Conservation (phyloP, 2,888 invertebrate species). For the Dynastes maya region DNA sequence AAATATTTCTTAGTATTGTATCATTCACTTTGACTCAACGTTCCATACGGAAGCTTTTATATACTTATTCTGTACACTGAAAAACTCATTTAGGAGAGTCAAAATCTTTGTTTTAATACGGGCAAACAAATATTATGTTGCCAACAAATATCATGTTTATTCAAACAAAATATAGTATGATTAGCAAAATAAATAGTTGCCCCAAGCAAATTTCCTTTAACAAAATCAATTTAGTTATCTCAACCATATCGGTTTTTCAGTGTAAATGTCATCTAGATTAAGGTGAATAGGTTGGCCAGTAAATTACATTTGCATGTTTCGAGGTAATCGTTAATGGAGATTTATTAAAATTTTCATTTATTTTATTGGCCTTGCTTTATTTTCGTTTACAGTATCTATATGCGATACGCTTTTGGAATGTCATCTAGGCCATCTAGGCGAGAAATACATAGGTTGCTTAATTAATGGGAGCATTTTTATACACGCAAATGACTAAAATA, state of each 20-base stretch:
- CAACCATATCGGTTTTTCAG: too few species aligned
- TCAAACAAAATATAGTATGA: too few species aligned
- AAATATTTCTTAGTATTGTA: conserved; percentile 13
- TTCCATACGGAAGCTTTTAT: background rate
- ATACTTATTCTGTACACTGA: too few species aligned
- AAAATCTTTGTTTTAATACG: too few species aligned
- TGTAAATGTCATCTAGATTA: background rate
- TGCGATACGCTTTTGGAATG: background rate
- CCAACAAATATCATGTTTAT: too few species aligned
- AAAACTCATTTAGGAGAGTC: too few species aligned
- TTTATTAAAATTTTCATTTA: conserved; percentile 36
- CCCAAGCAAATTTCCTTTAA: too few species aligned
- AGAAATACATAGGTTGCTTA: background rate
- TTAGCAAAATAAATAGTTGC: too few species aligned
- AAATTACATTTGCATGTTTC: background rate
- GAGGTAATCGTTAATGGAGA: conserved; percentile 35
- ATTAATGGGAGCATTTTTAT: conserved; percentile 10
- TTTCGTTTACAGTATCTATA: background rate
- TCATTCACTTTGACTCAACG: background rate
- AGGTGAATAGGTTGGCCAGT: background rate
- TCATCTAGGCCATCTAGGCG: background rate
- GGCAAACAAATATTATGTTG: too few species aligned
- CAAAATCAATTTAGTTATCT: too few species aligned
- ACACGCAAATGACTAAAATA: conserved; percentile 1
- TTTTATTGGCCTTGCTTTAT: background rate